Evolutionary conservation across 2,797 vertebrate species (phyloP).

Genomic region (Cirrhinus mrigala): DNA sequence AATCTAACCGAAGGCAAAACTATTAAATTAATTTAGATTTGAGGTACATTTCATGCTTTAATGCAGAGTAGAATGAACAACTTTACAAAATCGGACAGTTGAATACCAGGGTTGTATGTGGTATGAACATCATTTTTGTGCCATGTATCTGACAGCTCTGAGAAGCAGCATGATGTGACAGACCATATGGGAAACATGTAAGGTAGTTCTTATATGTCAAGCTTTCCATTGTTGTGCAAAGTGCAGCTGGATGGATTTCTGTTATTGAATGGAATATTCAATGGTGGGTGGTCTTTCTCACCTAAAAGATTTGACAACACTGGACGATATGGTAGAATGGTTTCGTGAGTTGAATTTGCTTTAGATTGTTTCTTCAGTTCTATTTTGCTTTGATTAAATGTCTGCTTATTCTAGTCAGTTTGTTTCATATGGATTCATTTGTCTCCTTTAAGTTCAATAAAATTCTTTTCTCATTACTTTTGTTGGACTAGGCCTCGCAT

Average conservation of each 20-base stretch:
- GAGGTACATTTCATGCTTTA: too few species aligned
- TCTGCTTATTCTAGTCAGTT: not conserved
- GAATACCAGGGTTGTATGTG: too few species aligned
- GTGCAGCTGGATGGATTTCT: slow-evolving; percentile 4
- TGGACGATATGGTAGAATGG: not conserved
- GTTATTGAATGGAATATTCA: not conserved
- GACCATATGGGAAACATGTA: slow-evolving; percentile 10
- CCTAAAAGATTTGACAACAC: not conserved
- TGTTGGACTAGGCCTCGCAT: not conserved
- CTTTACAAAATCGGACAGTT: too few species aligned
- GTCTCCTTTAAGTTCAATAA: not conserved
- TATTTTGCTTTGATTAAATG: not conserved
- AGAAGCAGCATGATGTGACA: slow-evolving; percentile 1
- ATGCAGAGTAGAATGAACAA: too few species aligned
- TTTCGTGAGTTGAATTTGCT: not conserved
- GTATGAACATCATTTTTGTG: not conserved
- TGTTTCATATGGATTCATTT: not conserved
- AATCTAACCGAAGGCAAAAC: too few species aligned
- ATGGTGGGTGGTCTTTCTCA: not conserved
- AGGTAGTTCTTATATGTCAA: slow-evolving; percentile 4
- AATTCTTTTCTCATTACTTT: not conserved
- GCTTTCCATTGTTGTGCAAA: not conserved
- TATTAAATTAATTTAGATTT: too few species aligned
- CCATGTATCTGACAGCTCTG: not conserved
- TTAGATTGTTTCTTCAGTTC: not conserved